Base-by-base conservation (phyloP, 2,797 vertebrate genomes). In the Macroramphosus scolopax region DNA sequence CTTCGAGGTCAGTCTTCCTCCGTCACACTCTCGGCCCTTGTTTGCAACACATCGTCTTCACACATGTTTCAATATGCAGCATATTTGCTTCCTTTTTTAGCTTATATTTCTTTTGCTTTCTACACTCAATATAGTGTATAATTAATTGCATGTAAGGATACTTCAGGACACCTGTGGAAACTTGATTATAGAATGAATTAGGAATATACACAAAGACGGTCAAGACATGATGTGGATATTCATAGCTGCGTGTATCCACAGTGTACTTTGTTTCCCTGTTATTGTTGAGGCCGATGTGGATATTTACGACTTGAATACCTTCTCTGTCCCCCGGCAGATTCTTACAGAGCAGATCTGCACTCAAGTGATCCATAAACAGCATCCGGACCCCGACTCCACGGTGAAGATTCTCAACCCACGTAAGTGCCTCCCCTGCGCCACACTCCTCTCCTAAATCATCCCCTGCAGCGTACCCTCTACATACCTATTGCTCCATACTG, bases 321-420 rank as follows among this genome's bases (percentile, higher is more conserved):
- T 38, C 42, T 58, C 8, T 28, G 24, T 71, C 71, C 68, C 55
- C 38, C 20, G 63, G 46, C 77, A 99, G 97, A 93, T 98, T 81
- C 92, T 99, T 56, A 97, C 95, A 37, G 96, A 98, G 81, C 95
- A 97, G 80, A 95, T 98, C 89, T 94, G 93, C 78, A 99, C 97
- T 75, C 96, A 98, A 81, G 97, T 99, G 70, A 90, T 97, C 76
- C 96, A 97, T 88, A 98, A 97, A 80, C 96, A 97, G 52, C 97
- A 98, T 84, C 95, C 95, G 72, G 97, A 99, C 77, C 93, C 96
- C 11, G 96, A 98, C 90, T 98, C 97, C 70, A 84, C 92, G 12
- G 91, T 98, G 77, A 98, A 97, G 90, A 96, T 99, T 75, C 92
- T 97, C 84, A 99, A 96, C 86, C 96, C 97, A 72, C 94, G 97